Evolutionary conservation across 2,888 invertebrate genomes (phyloP), one percentile per base, ranked within the genome.

Genomic region (Eucera pruinosa): DNA sequence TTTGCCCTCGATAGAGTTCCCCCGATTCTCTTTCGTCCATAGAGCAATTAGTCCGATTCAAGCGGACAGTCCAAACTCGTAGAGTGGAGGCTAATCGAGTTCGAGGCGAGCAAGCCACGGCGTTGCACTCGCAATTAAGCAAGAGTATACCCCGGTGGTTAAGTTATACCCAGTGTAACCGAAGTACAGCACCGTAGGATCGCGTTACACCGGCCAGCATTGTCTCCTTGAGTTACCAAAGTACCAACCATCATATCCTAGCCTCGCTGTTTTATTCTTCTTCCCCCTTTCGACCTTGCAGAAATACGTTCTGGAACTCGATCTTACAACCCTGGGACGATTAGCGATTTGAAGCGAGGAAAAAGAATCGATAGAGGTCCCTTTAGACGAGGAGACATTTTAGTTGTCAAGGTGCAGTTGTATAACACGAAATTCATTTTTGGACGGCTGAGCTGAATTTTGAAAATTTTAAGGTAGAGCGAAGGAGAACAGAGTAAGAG

Each of bases 161-260:
- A 86, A 89, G 87, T 87, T 87, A 83, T 86, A 86, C 71, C 80
- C 81, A 61, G 80, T 78, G 90, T 88, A 91, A 90, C 89, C 83
- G 74, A 89, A 90, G 88, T 77, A 83, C 78, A 43, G 76, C 70
- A 87, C 80, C 72, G 79, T 72, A 78, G 82, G 87, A 86, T 91
- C 89, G 81, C 82, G 83, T 91, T 91, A 87, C 91, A 3, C 71
- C 67, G 66, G 64, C 61, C 57, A 64, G 84, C 89, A 91, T 91
- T 91, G 91, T 90, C 88, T 90, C 82, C 90, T 91, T 87, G 78
- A 80, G 77, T 90, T 91, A 90, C 90, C 84, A 68, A 85, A 85
- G 84, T 78, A 78, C 67, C 80, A 83, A 87, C 83, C 78, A 79
- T 73, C 80, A 43, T 27, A 27, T 61, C 4, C 61, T 43, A 57